Conservation (phyloP, 2,888 invertebrate genomes). For the Myopa tessellatipennis region DNA sequence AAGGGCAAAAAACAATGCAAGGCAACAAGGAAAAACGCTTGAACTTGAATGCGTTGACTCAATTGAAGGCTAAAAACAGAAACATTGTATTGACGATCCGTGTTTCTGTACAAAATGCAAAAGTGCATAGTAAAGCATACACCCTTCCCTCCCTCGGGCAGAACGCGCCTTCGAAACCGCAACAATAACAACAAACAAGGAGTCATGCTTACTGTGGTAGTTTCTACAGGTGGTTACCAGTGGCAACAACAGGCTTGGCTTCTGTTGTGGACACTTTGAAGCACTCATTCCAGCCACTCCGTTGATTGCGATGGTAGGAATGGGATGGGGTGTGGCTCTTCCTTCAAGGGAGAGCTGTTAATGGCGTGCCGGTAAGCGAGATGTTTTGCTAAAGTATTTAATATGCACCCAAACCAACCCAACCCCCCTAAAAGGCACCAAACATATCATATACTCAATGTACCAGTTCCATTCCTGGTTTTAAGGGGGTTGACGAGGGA, state of each 20-base stretch:
- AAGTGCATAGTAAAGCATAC: background rate
- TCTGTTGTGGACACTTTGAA: constrained; percentile 36
- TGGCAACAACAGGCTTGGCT: constrained; percentile 31
- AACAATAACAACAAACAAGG: constrained; percentile 7
- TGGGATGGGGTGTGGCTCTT: background rate
- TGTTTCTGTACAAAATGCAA: constrained; percentile 18
- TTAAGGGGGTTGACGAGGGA: background rate
- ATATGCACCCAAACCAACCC: constrained; percentile 7
- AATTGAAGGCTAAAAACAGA: constrained; percentile 10
- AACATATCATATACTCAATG: no score
- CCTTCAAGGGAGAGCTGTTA: background rate
- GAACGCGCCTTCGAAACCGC: background rate
- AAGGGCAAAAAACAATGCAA: background rate
- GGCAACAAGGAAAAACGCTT: constrained; percentile 24
- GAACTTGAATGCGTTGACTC: constrained; percentile 28
- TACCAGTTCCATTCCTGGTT: background rate
- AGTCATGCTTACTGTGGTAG: background rate
- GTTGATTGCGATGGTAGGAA: background rate
- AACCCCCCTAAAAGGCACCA: no score
- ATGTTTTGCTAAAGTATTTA: background rate
- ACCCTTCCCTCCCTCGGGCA: background rate
- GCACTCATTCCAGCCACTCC: background rate
- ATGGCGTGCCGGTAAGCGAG: no score
- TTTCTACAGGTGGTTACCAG: constrained; percentile 44
- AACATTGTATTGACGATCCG: constrained; percentile 1